Evolutionary conservation across 2,797 vertebrate species (phyloP), one percentile per base, ranked within the genome.

Genomic region (Lacerta bilineata): DNA sequence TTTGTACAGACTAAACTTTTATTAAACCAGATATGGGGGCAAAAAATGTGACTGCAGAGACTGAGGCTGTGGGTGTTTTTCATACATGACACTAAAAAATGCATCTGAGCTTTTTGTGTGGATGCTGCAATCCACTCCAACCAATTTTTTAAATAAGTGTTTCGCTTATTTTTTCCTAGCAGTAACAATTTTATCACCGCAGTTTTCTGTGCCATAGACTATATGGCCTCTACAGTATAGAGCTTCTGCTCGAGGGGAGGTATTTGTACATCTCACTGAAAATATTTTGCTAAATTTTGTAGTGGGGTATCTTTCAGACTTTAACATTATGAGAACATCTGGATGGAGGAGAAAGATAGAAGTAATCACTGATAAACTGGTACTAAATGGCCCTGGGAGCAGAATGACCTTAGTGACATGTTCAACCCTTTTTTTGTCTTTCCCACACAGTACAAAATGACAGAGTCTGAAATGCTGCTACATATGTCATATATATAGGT

Each of bases 321-420:
- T 55, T 72, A 17, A 33, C 8, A 7, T 72, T 81, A 46, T 25
- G 41, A 75, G 46, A 82, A 64, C 39, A 75, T 81, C 29, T 66
- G 29, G 20, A 64, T 81, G 50, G 25, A 61, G 25, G 69, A 87
- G 46, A 78, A 83, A 39, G 50, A 33, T n/a, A 79, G 36, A 86
- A 17, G 68, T 59, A 29, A 80, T 64, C 18, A 43, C 36, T 66
- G 66, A 68, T 88, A 23, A 87, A 46, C 39, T 82, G 33, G 39
- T 66, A 1, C 6, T 69, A 25, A 84, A 66, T 78, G 64, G 36
- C 36, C 66, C 75, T 71, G 84, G 71, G 69, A 85, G 78, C 23
- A 80, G 43, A 85, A 81, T 94, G 88, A 93, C 92, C 94, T 93
- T 93, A 87, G 91, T 89, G 72, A 74, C 93, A 95, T 92, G 93